Conservation (phyloP, 2,113 vertebrate genomes). For the Onychostruthus taczanowskii region DNA sequence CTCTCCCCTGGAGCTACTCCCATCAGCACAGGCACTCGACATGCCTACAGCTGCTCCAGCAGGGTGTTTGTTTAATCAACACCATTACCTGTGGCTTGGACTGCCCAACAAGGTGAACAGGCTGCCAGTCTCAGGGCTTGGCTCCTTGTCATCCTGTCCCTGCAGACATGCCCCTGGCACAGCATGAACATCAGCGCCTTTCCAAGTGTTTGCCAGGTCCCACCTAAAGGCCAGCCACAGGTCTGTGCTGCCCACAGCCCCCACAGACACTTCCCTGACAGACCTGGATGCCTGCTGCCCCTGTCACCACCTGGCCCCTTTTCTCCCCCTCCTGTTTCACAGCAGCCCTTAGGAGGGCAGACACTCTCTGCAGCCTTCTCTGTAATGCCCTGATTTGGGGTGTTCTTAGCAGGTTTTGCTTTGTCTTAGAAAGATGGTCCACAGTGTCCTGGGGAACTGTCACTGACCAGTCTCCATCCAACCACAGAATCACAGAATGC, state of each 20-base stretch:
- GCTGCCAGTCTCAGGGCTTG: neutral
- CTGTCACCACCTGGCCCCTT: accelerated
- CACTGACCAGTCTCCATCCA: no score
- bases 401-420: neutral
- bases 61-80: slow-evolving; percentile 2
- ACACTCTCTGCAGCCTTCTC: neutral
- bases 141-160: neutral
- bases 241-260: neutral
- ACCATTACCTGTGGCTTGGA: neutral
- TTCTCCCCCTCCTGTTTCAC: neutral
- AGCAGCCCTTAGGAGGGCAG: neutral
- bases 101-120: neutral
- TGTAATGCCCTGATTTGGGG: neutral
- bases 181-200: neutral
- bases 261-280: accelerated
- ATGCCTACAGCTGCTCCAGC: slow-evolving; percentile 17
- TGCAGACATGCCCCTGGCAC: neutral
- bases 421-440: neutral
- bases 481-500: neutral
- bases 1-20: slow-evolving; percentile 33
- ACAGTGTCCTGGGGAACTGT: accelerated
- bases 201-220: neutral
- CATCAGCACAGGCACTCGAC: neutral
- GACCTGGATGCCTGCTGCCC: neutral
- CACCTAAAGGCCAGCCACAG: neutral